phyloP scores from a whole-genome alignment of 2,888 invertebrate species.

The Atherix ibis region DNA sequence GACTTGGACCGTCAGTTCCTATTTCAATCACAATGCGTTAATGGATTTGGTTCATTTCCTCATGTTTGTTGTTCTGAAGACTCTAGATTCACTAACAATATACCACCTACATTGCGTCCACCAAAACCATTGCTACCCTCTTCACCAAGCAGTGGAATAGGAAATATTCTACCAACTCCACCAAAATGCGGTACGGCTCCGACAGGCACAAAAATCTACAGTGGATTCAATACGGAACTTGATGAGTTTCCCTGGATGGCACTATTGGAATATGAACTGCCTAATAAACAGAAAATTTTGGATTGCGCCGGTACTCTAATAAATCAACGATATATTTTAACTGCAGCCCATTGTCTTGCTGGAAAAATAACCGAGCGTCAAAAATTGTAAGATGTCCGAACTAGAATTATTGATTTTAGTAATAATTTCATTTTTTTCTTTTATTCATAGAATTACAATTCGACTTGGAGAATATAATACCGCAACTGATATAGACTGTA shows the following conservation, averaged over 20 bases:
- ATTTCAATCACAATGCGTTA: constrained; percentile 20
- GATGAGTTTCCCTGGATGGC: constrained; percentile 58
- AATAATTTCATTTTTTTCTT: background rate
- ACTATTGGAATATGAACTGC: constrained; percentile 32
- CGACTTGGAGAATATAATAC: constrained; percentile 27
- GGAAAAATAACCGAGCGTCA: constrained; percentile 4
- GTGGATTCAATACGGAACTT: constrained; percentile 41
- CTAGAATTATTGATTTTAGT: background rate
- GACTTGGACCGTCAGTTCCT: constrained; percentile 18
- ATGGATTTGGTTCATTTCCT: constrained; percentile 20
- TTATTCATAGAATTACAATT: constrained; percentile 18
- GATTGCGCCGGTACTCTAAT: constrained; percentile 58
- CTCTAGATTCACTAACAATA: constrained; percentile 10
- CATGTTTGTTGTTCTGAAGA: constrained; percentile 26
- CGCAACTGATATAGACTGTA: constrained; percentile 19
- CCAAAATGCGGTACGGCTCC: constrained; percentile 24
- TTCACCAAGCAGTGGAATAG: constrained; percentile 13
- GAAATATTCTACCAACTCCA: constrained; percentile 19
- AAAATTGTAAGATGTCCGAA: constrained; percentile 9
- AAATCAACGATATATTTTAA: constrained; percentile 44
- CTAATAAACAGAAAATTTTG: background rate
- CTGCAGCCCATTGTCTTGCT: constrained; percentile 41
- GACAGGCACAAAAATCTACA: constrained; percentile 39
- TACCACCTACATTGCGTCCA: background rate
- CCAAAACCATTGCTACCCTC: constrained; percentile 2